These are phyloP conservation scores for Betta splendens DNA, from an alignment of 2,797 vertebrate genomes.

Conservation along the genomic window DNA sequence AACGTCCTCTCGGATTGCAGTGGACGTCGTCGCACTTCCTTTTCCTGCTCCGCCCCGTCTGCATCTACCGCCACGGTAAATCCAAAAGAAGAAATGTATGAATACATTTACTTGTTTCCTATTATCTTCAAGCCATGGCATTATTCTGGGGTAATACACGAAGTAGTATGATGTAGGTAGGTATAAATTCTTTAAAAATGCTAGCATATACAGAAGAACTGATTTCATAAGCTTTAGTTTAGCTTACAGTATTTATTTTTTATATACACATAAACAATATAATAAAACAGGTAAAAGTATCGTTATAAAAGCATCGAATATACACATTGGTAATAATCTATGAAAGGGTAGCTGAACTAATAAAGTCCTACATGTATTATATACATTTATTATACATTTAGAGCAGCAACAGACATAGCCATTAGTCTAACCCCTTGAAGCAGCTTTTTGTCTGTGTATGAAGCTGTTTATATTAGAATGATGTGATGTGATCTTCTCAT, in stretches of 20 bases:
- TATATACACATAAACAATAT: conserved; percentile 36
- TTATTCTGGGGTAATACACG: too few species aligned
- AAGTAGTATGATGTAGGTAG: too few species aligned
- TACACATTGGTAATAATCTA: conserved; percentile 35
- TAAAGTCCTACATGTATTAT: conserved; percentile 48
- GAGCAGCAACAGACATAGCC: conserved; percentile 29
- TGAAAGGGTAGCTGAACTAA: not conserved
- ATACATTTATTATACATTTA: conserved; percentile 64
- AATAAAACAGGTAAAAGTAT: conserved; percentile 50
- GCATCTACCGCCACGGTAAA: not conserved
- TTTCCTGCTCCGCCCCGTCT: not conserved
- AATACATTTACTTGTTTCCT: conserved; percentile 35
- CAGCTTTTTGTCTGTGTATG: conserved; percentile 8
- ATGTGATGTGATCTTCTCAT: not conserved
- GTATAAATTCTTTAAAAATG: too few species aligned
- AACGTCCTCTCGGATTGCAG: not conserved
- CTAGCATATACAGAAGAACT: conserved; percentile 42
- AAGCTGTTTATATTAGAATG: too few species aligned
- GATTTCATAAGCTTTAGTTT: conserved; percentile 21
- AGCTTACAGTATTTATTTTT: conserved; percentile 1
- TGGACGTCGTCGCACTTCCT: not conserved
- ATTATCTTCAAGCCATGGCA: too few species aligned
- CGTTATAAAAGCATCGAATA: conserved; percentile 34
- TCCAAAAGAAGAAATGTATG: too few species aligned
- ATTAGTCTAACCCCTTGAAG: conserved; percentile 32